Evolutionary conservation across 2,888 invertebrate genomes (phyloP).

Genomic region (Reticulitermes lucifugus): DNA sequence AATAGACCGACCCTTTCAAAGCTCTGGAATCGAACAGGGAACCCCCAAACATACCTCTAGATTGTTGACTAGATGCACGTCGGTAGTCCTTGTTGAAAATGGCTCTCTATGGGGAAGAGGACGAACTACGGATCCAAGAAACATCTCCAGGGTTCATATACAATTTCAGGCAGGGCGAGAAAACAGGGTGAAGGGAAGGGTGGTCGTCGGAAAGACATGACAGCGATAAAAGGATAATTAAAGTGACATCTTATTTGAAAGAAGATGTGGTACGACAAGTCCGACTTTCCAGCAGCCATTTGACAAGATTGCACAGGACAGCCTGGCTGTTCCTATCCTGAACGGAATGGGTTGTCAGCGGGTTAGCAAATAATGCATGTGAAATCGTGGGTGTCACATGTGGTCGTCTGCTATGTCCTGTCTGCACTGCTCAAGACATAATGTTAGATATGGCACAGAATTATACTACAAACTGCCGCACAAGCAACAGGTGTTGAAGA

Average conservation of each 20-base stretch:
- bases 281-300: neutral
- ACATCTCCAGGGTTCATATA: slow-evolving; percentile 6
- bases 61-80: neutral
- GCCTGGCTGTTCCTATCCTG: neutral
- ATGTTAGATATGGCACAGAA: no score
- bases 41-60: neutral
- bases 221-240: neutral
- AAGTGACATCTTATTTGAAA: neutral
- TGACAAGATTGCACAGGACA: neutral
- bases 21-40: no score
- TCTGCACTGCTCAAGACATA: no score
- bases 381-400: no score
- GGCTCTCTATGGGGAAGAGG: neutral
- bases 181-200: slow-evolving; percentile 1
- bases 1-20: no score
- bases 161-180: neutral
- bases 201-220: neutral
- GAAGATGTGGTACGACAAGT: neutral
- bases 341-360: no score
- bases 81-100: slow-evolving; percentile 1
- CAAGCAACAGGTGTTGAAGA: no score
- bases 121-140: neutral
- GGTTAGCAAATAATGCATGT: no score
- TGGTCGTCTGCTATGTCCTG: no score
- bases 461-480: no score